Percentiles rank a stretch among this genome's conserved stretches.
phyloP scores from a whole-genome alignment of 2,113 vertebrate species.

The Ictalurus furcatus region DNA sequence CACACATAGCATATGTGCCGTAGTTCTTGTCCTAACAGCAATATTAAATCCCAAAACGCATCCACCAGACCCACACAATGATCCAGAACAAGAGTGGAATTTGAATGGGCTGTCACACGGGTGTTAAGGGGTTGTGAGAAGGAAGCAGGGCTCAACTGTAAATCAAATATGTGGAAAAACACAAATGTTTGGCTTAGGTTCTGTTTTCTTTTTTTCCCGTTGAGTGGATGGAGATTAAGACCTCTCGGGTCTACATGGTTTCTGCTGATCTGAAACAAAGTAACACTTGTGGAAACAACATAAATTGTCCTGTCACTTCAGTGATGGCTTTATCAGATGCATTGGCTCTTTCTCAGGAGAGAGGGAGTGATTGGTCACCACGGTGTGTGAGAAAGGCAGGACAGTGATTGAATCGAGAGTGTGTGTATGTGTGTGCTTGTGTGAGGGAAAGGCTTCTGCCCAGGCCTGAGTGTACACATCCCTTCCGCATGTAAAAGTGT shows the following conservation, averaged over 20 bases:
- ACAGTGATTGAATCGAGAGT: background rate
- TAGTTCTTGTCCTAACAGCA: conserved; percentile 56
- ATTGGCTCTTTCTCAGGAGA: conserved; percentile 21
- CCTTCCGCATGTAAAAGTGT: conserved; percentile 34
- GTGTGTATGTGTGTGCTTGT: conserved; percentile 18
- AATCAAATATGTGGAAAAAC: conserved; percentile 28
- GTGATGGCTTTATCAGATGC: conserved; percentile 66
- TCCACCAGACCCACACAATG: conserved; percentile 63
- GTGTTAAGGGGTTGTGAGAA: conserved; percentile 55
- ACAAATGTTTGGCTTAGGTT: conserved; percentile 41
- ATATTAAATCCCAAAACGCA: conserved; percentile 67
- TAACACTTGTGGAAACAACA: conserved; percentile 55
- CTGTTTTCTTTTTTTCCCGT: conserved; percentile 11
- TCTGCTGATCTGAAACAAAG: conserved; percentile 43
- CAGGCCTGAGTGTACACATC: conserved; percentile 24
- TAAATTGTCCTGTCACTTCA: conserved; percentile 54
- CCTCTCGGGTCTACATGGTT: conserved; percentile 41
- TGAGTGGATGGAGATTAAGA: conserved; percentile 40
- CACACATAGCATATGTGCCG: conserved; percentile 61
- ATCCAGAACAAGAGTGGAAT: conserved; percentile 55
- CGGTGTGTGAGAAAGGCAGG: background rate
- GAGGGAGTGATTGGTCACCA: conserved; percentile 28
- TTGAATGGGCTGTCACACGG: conserved; percentile 46
- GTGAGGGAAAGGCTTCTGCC: conserved; percentile 6
- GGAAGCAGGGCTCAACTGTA: conserved; percentile 36